These are phyloP conservation scores for Paramormyrops hopkinsi DNA, from an alignment of 2,797 vertebrate species.

Conservation along the genomic window DNA sequence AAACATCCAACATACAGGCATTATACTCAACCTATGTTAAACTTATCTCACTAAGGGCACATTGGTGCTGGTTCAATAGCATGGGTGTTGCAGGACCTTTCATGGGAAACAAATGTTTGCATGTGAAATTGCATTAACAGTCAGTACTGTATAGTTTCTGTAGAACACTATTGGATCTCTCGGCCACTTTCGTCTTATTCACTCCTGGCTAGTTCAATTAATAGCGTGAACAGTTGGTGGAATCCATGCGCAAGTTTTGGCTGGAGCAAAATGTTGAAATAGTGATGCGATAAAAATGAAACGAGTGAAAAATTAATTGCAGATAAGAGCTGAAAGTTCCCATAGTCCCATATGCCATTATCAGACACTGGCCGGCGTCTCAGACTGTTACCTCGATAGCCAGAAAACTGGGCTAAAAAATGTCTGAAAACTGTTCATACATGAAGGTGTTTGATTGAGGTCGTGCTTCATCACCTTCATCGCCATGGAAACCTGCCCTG, in stretches of 20 bases:
- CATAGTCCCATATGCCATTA: neutral
- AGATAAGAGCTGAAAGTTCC: neutral
- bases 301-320: neutral
- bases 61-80: neutral
- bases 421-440: neutral
- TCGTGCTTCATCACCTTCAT: neutral
- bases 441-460: neutral
- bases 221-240: neutral
- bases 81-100: neutral
- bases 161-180: neutral
- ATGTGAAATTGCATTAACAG: neutral
- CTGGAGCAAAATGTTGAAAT: neutral
- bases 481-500: neutral
- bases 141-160: neutral
- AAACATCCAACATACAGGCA: neutral
- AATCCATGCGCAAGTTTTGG: neutral
- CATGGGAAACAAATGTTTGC: neutral
- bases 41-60: neutral
- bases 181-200: neutral
- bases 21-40: neutral
- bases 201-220: neutral
- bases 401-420: neutral
- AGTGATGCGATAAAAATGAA: neutral
- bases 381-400: neutral
- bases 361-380: neutral